A percentile compares a stretch with the other conserved stretches of the same genome.
Conservation (phyloP, 1,140 invertebrate species). For the Subanguina moxae region DNA sequence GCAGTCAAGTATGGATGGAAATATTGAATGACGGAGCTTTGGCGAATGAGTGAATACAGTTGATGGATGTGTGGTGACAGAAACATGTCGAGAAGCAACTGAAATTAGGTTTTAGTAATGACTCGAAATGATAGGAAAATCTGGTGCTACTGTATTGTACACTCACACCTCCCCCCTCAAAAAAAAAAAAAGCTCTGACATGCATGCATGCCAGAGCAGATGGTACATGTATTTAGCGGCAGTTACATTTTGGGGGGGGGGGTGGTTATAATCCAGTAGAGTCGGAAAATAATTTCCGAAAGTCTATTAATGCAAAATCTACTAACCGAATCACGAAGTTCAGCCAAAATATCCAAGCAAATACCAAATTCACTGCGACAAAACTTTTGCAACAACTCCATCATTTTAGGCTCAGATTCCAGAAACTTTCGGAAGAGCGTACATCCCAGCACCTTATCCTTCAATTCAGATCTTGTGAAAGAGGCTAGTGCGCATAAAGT, state of each 20-base stretch:
- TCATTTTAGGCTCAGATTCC: conserved; percentile 90
- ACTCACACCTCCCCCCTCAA: background rate
- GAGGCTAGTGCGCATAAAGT: conserved; percentile 92
- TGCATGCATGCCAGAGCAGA: no score
- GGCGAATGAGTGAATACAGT: conserved; percentile 89
- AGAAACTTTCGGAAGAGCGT: conserved; percentile 96
- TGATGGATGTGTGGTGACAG: conserved; percentile 87
- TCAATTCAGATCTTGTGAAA: conserved; percentile 86
- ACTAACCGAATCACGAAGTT: conserved; percentile 71
- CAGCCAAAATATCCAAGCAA: conserved; percentile 85
- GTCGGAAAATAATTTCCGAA: no score
- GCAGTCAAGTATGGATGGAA: background rate
- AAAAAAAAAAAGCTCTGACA: no score
- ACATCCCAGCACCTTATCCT: conserved; percentile 90
- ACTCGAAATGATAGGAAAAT: no score
- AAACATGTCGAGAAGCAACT: conserved; percentile 92
- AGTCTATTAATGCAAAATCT: background rate
- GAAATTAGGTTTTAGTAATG: conserved; percentile 64
- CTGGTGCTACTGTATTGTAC: no score
- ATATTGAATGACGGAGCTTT: conserved; percentile 80
- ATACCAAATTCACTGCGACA: conserved; percentile 95
- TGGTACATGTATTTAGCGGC: background rate
- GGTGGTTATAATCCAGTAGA: no score
- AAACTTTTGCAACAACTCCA: conserved; percentile 96
- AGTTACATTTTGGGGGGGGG: no score